These are phyloP conservation scores for Tribolium castaneum DNA, from an alignment of 1,140 invertebrate genomes.

Conservation along the genomic window DNA sequence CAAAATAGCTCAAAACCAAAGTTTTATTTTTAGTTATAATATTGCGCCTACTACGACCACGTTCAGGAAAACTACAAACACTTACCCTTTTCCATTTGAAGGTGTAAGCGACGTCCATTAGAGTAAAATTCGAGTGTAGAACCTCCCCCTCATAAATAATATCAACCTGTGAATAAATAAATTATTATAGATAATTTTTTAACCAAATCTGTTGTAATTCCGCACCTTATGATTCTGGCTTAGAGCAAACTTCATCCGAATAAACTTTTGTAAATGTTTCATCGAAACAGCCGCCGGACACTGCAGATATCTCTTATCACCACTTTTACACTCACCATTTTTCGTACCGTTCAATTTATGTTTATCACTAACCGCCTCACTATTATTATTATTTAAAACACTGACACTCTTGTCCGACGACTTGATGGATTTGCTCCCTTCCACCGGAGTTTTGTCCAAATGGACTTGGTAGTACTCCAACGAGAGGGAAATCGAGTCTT, in stretches of 20 bases:
- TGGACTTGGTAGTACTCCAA: slow-evolving; percentile 72
- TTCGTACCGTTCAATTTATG: slow-evolving; percentile 45
- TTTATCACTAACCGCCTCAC: slow-evolving; percentile 39
- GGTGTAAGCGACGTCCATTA: slow-evolving; percentile 85
- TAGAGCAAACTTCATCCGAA: slow-evolving; percentile 76
- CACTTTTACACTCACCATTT: slow-evolving; percentile 31
- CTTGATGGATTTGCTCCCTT: slow-evolving; percentile 21
- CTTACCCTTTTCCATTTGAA: slow-evolving; percentile 83
- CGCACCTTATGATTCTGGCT: slow-evolving; percentile 66
- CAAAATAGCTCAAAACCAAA: too few relatives aligned
- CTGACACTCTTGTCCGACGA: slow-evolving; percentile 12
- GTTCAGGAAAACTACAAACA: slow-evolving; percentile 25
- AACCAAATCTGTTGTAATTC: background rate
- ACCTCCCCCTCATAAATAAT: slow-evolving; percentile 76
- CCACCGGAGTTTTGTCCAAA: slow-evolving; percentile 52
- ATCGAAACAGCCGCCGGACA: slow-evolving; percentile 80
- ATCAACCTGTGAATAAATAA: slow-evolving; percentile 66
- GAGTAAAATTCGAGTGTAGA: slow-evolving; percentile 76
- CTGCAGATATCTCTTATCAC: slow-evolving; percentile 69
- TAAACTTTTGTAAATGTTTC: slow-evolving; percentile 77
- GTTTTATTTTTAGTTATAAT: too few relatives aligned
- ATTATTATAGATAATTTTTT: too few relatives aligned
- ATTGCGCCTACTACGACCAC: too few relatives aligned
- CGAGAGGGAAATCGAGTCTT: slow-evolving; percentile 91
- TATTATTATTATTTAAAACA: slow-evolving; percentile 23